Evolutionary conservation across 2,888 invertebrate species (phyloP).

Genomic region (Metacarcinus magister): DNA sequence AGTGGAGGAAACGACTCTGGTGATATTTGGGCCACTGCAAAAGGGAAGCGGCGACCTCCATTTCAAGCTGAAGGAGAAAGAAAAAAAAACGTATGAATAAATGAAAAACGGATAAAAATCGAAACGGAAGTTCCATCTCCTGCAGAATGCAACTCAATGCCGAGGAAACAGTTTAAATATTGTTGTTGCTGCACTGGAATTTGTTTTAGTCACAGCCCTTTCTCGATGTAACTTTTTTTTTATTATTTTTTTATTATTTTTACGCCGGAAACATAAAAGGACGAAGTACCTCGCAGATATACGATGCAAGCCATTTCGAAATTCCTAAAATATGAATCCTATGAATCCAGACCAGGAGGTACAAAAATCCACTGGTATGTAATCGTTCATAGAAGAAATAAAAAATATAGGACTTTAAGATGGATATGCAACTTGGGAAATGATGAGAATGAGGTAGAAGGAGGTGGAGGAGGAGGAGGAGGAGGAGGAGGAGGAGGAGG

Average conservation of each 20-base stretch:
- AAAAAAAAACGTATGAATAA: not conserved
- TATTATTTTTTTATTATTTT: not conserved
- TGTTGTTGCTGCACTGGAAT: not conserved
- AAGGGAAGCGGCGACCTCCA: slow-evolving; percentile 42
- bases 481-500: not conserved
- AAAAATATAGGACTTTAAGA: too few relatives aligned
- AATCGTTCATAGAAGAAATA: not conserved
- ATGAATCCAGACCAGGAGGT: not conserved
- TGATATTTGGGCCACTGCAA: slow-evolving; percentile 33
- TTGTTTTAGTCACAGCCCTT: not conserved
- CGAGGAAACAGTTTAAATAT: not conserved
- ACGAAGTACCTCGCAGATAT: not conserved
- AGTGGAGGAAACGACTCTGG: slow-evolving; percentile 33
- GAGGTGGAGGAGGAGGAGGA: not conserved
- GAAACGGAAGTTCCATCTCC: not conserved
- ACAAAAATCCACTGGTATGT: not conserved
- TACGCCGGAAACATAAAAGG: not conserved
- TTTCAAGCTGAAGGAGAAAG: slow-evolving; percentile 1
- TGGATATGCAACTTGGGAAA: too few relatives aligned
- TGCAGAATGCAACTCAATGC: slow-evolving; percentile 7
- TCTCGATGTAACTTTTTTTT: not conserved
- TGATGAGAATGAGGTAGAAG: too few relatives aligned
- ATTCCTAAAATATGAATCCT: not conserved
- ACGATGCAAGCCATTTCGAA: not conserved
- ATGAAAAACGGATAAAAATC: not conserved